A percentile compares a stretch with the other conserved stretches of the same genome.
These are phyloP conservation scores for Clarias fuscus DNA, from an alignment of 2,797 vertebrate species.

Conservation along the genomic window DNA sequence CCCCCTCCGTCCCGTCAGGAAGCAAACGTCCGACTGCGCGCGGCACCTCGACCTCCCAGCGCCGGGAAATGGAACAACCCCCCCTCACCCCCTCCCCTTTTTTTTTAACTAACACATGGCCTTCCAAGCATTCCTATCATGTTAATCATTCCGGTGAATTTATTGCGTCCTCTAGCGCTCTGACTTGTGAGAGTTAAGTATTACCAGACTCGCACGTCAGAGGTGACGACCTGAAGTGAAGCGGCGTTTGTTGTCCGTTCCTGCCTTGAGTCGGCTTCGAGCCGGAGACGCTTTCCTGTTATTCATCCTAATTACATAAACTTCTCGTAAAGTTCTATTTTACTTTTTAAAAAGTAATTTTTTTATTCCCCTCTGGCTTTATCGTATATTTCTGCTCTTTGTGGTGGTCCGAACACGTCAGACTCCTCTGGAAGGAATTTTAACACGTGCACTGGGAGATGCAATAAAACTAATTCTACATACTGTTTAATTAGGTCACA, in stretches of 20 bases:
- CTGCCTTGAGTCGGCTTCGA: background rate
- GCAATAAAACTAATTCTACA: background rate
- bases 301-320: background rate
- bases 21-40: background rate
- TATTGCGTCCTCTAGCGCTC: background rate
- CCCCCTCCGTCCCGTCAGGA: constrained; percentile 16
- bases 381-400: background rate
- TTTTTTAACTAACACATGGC: constrained; percentile 23
- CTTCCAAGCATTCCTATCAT: constrained; percentile 36
- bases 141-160: constrained; percentile 46
- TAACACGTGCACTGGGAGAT: background rate
- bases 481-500: background rate
- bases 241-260: background rate
- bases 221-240: constrained; percentile 29
- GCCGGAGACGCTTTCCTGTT: background rate
- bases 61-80: constrained; percentile 16
- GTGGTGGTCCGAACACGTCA: background rate
- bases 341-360: background rate
- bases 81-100: no score
- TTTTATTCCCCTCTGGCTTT: background rate
- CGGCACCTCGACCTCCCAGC: constrained; percentile 6
- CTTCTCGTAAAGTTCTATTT: background rate
- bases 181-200: constrained; percentile 28
- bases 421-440: background rate
- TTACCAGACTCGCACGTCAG: constrained; percentile 19